Evolutionary conservation across 2,888 invertebrate genomes (phyloP).

Genomic region (Drosophila rubida): DNA sequence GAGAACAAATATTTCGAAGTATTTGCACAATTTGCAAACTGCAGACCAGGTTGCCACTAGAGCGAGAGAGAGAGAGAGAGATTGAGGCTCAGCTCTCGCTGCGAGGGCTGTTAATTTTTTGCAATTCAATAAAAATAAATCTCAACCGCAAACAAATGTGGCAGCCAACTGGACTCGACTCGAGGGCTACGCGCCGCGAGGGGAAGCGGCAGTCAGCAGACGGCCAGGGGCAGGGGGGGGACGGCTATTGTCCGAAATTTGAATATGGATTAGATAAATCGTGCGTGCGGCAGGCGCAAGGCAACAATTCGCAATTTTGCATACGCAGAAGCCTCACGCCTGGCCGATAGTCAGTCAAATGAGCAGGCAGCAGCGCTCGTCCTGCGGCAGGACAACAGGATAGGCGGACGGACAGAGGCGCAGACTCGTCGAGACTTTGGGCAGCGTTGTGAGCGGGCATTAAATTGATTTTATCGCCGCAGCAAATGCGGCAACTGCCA

Average conservation of each 20-base stretch:
- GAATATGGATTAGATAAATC: conserved; percentile 80
- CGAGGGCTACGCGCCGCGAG: conserved; percentile 11
- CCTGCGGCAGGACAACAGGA: neutral
- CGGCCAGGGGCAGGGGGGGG: neutral
- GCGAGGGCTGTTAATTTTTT: conserved; percentile 60
- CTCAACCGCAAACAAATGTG: conserved; percentile 72
- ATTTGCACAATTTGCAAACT: conserved; percentile 49
- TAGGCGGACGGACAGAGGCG: neutral
- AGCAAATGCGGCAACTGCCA: conserved; percentile 71
- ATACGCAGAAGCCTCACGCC: conserved; percentile 63
- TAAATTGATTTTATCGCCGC: conserved; percentile 77
- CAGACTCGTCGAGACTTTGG: conserved; percentile 11
- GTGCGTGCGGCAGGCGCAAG: conserved; percentile 63
- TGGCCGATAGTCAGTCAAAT: conserved; percentile 8
- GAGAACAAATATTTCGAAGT: conserved; percentile 30
- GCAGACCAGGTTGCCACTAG: neutral
- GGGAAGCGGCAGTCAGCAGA: conserved; percentile 1
- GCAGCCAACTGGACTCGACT: conserved; percentile 45
- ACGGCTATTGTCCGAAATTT: conserved; percentile 66
- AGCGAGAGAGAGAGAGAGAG: too few species aligned
- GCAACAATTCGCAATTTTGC: conserved; percentile 66
- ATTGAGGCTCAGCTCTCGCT: too few species aligned
- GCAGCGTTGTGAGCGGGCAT: conserved; percentile 48
- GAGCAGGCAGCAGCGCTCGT: too few species aligned
- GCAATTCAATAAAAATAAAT: conserved; percentile 79